A percentile compares a stretch with the other conserved stretches of the same genome.
These are phyloP conservation scores for Eretmochelys imbricata DNA, from an alignment of 2,113 vertebrate genomes.

Conservation along the genomic window DNA sequence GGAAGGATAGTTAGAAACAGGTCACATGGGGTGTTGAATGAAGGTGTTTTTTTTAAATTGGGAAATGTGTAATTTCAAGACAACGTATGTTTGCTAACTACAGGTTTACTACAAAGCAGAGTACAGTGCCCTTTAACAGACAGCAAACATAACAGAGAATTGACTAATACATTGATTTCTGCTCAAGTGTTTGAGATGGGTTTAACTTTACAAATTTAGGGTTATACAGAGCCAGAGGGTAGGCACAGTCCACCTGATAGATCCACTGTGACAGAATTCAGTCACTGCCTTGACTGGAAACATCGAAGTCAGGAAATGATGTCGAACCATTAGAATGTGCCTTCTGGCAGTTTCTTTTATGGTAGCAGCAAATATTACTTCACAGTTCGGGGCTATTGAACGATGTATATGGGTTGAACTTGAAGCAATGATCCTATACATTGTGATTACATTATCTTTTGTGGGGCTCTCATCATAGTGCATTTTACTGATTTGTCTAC, in stretches of 20 bases:
- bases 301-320: not conserved
- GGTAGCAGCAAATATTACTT: not conserved
- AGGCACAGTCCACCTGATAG: slow-evolving; percentile 15
- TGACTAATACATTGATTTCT: slow-evolving; percentile 39
- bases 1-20: not conserved
- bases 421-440: not conserved
- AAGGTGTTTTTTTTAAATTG: not conserved
- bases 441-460: not conserved
- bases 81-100: not conserved
- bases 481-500: not conserved
- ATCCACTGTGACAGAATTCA: slow-evolving; percentile 59
- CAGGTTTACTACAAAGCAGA: not conserved
- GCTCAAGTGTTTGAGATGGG: not conserved
- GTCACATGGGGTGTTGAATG: not conserved
- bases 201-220: slow-evolving; percentile 10
- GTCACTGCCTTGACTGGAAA: slow-evolving; percentile 21
- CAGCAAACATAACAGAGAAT: slow-evolving; percentile 17
- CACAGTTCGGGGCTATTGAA: slow-evolving; percentile 9
- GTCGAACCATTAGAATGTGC: slow-evolving; percentile 3
- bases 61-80: not conserved
- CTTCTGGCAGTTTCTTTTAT: not conserved
- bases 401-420: not conserved
- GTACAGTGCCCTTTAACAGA: slow-evolving; percentile 15
- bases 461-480: not conserved
- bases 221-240: slow-evolving; percentile 38